phyloP scores from a whole-genome alignment of 2,797 vertebrate genomes.

The Falco peregrinus region DNA sequence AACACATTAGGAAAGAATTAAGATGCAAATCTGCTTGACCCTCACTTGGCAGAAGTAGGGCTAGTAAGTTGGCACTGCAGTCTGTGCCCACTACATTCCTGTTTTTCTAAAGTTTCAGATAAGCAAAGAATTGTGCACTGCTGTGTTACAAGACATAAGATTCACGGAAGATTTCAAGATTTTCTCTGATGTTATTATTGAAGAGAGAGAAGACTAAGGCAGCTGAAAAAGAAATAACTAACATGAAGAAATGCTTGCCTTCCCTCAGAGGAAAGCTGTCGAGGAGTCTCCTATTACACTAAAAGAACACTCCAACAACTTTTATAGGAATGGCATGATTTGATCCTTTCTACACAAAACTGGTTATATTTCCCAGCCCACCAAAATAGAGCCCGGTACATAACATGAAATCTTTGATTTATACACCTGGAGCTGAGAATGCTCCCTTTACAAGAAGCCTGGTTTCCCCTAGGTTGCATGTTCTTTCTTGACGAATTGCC shows the following conservation, averaged over 20 bases:
- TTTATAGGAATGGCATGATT: slow-evolving; percentile 3
- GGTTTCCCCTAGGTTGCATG: slow-evolving; percentile 13
- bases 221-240: neutral
- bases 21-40: slow-evolving; percentile 33
- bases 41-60: neutral
- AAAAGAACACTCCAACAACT: neutral
- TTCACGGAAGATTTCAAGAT: neutral
- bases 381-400: neutral
- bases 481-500: slow-evolving; percentile 17
- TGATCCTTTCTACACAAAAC: neutral
- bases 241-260: neutral
- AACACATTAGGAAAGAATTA: neutral
- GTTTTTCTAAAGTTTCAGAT: neutral
- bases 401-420: slow-evolving; percentile 21
- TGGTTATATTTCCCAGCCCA: slow-evolving; percentile 11
- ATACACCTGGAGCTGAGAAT: slow-evolving; percentile 33
- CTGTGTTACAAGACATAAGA: neutral
- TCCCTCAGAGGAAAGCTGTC: neutral
- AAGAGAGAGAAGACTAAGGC: neutral
- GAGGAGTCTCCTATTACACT: neutral
- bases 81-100: neutral
- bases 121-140: neutral
- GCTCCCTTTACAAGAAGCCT: slow-evolving; percentile 51
- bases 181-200: neutral
- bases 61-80: neutral